Percentiles rank a stretch among this genome's conserved stretches.
phyloP scores from a whole-genome alignment of 2,888 invertebrate genomes.

The Pyrocoelia pectoralis region DNA sequence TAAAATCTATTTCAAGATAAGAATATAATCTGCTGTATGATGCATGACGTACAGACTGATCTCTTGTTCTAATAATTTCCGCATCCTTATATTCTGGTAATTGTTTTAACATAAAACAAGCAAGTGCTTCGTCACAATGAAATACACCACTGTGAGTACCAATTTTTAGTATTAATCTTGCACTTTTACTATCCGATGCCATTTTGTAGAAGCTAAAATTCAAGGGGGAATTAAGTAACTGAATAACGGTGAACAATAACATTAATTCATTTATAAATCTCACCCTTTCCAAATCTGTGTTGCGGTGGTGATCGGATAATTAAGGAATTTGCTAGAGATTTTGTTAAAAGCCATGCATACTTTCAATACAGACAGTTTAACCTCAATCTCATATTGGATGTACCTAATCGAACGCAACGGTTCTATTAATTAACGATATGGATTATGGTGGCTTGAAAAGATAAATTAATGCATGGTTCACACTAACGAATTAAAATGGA shows the following conservation, averaged over 20 bases:
- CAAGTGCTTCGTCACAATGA: constrained; percentile 95
- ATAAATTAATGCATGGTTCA: no score
- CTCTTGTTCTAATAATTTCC: constrained; percentile 75
- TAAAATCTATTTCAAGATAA: constrained; percentile 60
- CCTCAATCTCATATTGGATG: constrained; percentile 4
- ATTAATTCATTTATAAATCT: constrained; percentile 13
- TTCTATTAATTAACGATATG: no score
- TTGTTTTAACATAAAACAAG: constrained; percentile 87
- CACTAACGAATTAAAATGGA: no score
- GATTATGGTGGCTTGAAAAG: no score
- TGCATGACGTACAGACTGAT: constrained; percentile 57
- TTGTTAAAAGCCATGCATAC: constrained; percentile 23
- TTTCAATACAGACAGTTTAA: constrained; percentile 1
- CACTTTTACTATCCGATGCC: constrained; percentile 52
- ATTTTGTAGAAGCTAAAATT: constrained; percentile 53
- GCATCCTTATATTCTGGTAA: constrained; percentile 84
- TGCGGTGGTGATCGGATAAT: constrained; percentile 22
- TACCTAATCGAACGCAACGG: no score
- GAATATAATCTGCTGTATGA: neutral
- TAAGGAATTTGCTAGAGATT: constrained; percentile 25
- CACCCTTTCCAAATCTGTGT: constrained; percentile 42
- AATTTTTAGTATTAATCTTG: constrained; percentile 61
- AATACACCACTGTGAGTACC: constrained; percentile 86
- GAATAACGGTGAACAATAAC: neutral
- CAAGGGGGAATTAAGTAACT: no score